These are phyloP conservation scores for Dunckerocampus dactyliophorus DNA, from an alignment of 2,113 vertebrate species.

Conservation along the genomic window DNA sequence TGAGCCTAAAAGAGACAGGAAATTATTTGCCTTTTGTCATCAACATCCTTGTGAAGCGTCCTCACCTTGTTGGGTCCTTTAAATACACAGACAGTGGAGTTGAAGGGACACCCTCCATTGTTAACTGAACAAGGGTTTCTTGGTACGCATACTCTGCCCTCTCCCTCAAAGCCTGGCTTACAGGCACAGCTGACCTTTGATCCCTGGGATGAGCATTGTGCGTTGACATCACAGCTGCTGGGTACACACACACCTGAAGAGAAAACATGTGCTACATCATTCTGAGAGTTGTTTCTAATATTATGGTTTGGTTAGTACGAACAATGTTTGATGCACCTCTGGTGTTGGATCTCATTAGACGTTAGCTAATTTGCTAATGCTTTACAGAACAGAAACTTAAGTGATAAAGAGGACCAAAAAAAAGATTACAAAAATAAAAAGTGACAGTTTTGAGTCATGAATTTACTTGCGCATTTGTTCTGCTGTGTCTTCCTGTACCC, in stretches of 20 bases:
- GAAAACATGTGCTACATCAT: not conserved
- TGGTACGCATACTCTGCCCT: slow-evolving; percentile 82
- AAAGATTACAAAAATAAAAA: too few species aligned
- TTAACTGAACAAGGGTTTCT: slow-evolving; percentile 78
- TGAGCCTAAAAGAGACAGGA: slow-evolving; percentile 62
- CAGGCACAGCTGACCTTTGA: slow-evolving; percentile 77
- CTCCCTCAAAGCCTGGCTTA: slow-evolving; percentile 77
- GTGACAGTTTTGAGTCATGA: not conserved
- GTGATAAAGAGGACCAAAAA: too few species aligned
- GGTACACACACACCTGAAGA: slow-evolving; percentile 66
- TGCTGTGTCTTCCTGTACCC: slow-evolving; percentile 64
- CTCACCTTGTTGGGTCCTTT: slow-evolving; percentile 80
- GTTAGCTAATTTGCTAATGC: not conserved
- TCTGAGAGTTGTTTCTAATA: not conserved
- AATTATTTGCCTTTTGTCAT: not conserved
- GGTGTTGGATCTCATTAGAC: not conserved
- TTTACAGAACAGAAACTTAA: too few species aligned
- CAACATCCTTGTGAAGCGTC: not conserved
- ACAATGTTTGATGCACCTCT: too few species aligned
- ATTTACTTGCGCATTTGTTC: slow-evolving; percentile 57
- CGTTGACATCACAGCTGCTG: slow-evolving; percentile 76
- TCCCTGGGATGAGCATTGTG: slow-evolving; percentile 69
- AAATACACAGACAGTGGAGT: slow-evolving; percentile 80
- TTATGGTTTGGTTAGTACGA: too few species aligned
- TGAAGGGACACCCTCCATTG: slow-evolving; percentile 82